These are phyloP conservation scores for Podabrus alpinus DNA, from an alignment of 2,888 invertebrate genomes.

Conservation along the genomic window DNA sequence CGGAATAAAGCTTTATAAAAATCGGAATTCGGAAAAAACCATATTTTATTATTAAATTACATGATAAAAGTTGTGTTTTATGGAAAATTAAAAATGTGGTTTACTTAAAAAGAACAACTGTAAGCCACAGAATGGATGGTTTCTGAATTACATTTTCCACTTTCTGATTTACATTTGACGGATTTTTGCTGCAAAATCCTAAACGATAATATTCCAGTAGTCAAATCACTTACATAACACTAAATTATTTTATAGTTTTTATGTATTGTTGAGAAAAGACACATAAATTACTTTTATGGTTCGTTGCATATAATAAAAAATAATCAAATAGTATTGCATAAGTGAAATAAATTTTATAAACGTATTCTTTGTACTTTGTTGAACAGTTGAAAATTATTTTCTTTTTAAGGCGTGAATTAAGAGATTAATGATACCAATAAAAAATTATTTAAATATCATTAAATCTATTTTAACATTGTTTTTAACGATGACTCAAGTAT, in stretches of 20 bases:
- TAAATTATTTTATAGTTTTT: not conserved
- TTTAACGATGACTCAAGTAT: not conserved
- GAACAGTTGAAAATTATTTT: not conserved
- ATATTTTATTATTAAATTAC: too few relatives aligned
- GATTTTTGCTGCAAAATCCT: too few relatives aligned
- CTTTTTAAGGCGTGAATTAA: not conserved
- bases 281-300: not conserved
- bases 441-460: not conserved
- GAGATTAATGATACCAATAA: not conserved
- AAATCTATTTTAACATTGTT: not conserved
- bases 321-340: not conserved
- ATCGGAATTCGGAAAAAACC: too few relatives aligned
- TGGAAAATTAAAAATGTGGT: too few relatives aligned
- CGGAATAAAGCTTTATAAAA: too few relatives aligned
- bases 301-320: not conserved
- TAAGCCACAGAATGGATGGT: too few relatives aligned
- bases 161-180: too few relatives aligned
- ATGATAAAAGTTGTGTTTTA: too few relatives aligned
- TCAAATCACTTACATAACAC: not conserved
- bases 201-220: not conserved
- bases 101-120: too few relatives aligned
- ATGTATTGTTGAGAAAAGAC: not conserved
- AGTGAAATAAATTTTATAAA: not conserved
- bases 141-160: too few relatives aligned
- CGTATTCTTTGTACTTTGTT: not conserved